These are phyloP conservation scores for Scolopax mira DNA, from an alignment of 2,113 vertebrate species.

Conservation along the genomic window DNA sequence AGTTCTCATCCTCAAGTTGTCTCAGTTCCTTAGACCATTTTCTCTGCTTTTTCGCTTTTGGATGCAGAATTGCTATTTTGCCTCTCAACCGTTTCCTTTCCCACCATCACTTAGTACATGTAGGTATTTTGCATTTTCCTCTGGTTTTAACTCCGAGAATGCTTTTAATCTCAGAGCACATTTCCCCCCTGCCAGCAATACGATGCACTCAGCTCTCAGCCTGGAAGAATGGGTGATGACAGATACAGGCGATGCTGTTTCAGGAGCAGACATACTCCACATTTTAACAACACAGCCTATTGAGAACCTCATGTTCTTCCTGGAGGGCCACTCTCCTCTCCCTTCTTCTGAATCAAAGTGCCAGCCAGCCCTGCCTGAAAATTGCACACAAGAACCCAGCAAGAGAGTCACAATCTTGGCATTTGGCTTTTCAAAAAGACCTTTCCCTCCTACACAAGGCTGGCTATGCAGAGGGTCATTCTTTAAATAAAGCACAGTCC, in stretches of 20 bases:
- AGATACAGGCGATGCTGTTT: slow-evolving; percentile 5
- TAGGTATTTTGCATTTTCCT: slow-evolving; percentile 26
- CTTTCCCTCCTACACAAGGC: slow-evolving; percentile 60
- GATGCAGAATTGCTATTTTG: neutral
- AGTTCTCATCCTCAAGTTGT: neutral
- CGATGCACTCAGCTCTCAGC: slow-evolving; percentile 27
- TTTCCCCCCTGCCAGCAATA: neutral
- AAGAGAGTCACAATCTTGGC: slow-evolving; percentile 58
- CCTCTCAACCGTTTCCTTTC: neutral
- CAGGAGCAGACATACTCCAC: slow-evolving; percentile 52
- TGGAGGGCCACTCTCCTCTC: slow-evolving; percentile 57
- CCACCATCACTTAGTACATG: neutral
- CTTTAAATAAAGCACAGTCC: slow-evolving; percentile 54
- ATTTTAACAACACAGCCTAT: slow-evolving; percentile 51
- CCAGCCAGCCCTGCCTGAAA: slow-evolving; percentile 47
- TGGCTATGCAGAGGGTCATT: slow-evolving; percentile 48
- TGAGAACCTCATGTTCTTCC: slow-evolving; percentile 60
- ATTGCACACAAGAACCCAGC: slow-evolving; percentile 61
- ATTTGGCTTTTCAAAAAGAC: slow-evolving; percentile 61
- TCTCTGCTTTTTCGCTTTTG: neutral
- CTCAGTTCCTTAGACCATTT: neutral
- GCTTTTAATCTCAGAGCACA: slow-evolving; percentile 37
- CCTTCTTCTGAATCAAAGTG: slow-evolving; percentile 45
- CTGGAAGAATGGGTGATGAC: neutral
- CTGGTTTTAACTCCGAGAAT: slow-evolving; percentile 38